Evolutionary conservation across 2,797 vertebrate genomes (phyloP).

Genomic region (Oryzias sinensis): DNA sequence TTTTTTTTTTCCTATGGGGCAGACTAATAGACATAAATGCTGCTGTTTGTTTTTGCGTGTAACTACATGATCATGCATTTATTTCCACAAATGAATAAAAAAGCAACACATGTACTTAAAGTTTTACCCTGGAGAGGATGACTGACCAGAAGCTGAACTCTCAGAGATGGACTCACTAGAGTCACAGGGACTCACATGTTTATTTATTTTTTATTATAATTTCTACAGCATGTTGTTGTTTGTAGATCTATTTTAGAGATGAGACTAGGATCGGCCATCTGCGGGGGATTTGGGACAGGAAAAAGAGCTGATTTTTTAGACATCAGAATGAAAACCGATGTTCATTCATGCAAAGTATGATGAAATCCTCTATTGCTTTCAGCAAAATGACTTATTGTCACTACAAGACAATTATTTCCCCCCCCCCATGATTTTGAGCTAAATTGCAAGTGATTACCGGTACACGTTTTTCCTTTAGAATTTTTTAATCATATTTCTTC

Average conservation of each 20-base stretch:
- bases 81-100: constrained; percentile 11
- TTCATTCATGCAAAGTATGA: constrained; percentile 27
- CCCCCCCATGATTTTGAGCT: no score
- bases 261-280: constrained; percentile 70
- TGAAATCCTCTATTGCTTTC: constrained; percentile 29
- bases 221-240: constrained; percentile 23
- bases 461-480: no score
- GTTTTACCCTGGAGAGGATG: constrained; percentile 43
- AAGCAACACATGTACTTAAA: constrained; percentile 22
- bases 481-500: no score
- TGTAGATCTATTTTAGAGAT: constrained; percentile 30
- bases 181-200: constrained; percentile 56
- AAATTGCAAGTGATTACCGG: no score
- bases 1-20: constrained; percentile 2
- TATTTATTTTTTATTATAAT: constrained; percentile 3
- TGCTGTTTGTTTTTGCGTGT: constrained; percentile 1
- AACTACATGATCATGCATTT: constrained; percentile 19
- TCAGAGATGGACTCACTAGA: constrained; percentile 66
- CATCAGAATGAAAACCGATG: constrained; percentile 26
- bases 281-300: constrained; percentile 70
- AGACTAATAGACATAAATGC: constrained; percentile 9
- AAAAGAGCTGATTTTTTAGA: constrained; percentile 34
- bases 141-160: constrained; percentile 76
- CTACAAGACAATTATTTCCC: no score
- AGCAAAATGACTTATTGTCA: constrained; percentile 15